These are phyloP conservation scores for Sitta carolinensis DNA, from an alignment of 2,797 vertebrate species.

Conservation along the genomic window DNA sequence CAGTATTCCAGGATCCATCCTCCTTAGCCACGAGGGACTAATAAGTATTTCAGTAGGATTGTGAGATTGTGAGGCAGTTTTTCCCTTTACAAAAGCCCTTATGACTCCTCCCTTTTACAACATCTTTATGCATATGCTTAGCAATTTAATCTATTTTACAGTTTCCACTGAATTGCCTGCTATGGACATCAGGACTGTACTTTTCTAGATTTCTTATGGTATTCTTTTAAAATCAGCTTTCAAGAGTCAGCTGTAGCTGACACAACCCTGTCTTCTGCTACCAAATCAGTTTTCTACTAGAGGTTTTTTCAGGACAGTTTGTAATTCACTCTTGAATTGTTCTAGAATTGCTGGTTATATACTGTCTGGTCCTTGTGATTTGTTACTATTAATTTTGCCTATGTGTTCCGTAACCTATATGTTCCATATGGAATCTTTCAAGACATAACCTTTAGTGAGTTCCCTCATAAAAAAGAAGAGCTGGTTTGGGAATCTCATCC, in stretches of 20 bases:
- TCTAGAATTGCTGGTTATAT: background rate
- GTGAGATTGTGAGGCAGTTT: background rate
- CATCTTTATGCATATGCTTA: background rate
- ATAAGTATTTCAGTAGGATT: background rate
- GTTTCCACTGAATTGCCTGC: background rate
- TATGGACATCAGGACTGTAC: background rate
- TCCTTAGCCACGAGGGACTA: background rate
- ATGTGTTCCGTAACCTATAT: background rate
- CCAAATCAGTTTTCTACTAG: background rate
- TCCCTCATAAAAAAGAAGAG: background rate
- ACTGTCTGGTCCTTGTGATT: background rate
- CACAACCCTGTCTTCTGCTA: background rate
- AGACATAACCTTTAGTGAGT: background rate
- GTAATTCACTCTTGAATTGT: background rate
- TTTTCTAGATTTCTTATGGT: background rate
- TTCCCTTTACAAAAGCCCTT: background rate
- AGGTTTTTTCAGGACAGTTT: background rate
- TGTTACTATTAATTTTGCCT: background rate
- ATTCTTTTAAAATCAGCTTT: background rate
- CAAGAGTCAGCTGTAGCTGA: background rate
- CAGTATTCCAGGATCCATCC: background rate
- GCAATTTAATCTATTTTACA: background rate
- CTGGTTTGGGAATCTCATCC: background rate
- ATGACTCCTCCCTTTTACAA: background rate
- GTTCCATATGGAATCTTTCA: background rate